Base-by-base conservation (phyloP, 1,140 invertebrate genomes). In the Microplitis mediator region DNA sequence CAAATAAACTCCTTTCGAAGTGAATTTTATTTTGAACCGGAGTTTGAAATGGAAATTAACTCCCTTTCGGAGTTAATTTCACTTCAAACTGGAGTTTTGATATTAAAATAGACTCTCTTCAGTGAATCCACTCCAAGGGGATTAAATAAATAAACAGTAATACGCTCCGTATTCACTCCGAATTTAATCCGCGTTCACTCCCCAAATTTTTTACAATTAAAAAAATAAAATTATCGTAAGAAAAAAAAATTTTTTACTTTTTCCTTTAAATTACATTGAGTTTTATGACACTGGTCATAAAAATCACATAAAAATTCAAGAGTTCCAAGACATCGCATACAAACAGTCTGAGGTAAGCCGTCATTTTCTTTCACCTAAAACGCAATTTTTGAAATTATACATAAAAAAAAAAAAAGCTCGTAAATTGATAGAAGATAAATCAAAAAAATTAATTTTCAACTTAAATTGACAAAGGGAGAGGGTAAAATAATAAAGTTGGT, bases 271-370 rank as follows among this genome's bases (percentile, higher is more conserved):
- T 61, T 11, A 39, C 76, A 51, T 74, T 83, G 81, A 9, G 75
- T 79, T 16, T 54, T 51, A 67, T 82, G 78, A 56, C 80, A 82
- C 8, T 64, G 45, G 0, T 74, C 66, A 5, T 79, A 74, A 75
- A 84, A 84, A 32, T 81, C 81, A n/a, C 75, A 77, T 3, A 79
- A 13, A 68, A 81, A 83, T 75, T 83, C 80, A 45, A 84, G 63
- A 4, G 78, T 75, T 63, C 75, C 82, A 1, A 78, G n/a, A 52
- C 82, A 83, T 62, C 67, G 63, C 34, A 79, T 66, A 61, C 82
- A 84, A 64, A 81, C 70, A 16, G 34, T 14, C 14, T 79, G 76
- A 1, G 82, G 61, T 67, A 83, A 65, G 66, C 71, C 78, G 62
- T 84, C 82, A 35, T 79, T 70, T 39, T 79, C 60, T 56, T 75